Percentiles rank a stretch among this genome's conserved stretches.
These are phyloP conservation scores for Drosophila hamatofila DNA, from an alignment of 2,888 invertebrate genomes.

Conservation along the genomic window DNA sequence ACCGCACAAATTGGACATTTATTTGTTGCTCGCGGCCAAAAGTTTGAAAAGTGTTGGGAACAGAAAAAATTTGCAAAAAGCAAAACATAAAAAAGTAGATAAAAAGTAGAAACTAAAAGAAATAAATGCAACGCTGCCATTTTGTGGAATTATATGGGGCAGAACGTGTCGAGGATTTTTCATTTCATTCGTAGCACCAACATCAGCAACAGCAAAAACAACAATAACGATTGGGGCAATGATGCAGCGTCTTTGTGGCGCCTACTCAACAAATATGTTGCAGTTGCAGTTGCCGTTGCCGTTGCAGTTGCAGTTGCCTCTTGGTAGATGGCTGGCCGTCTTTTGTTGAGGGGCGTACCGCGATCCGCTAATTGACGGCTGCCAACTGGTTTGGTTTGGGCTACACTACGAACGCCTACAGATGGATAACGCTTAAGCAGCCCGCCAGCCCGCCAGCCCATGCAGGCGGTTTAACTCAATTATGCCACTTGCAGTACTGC, in stretches of 20 bases:
- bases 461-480: constrained; percentile 62
- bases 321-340: constrained; percentile 12
- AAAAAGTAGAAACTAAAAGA: constrained; percentile 16
- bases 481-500: constrained; percentile 76
- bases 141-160: constrained; percentile 65
- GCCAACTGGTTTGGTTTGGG: constrained; percentile 65
- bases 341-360: constrained; percentile 64
- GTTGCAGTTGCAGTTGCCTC: no score
- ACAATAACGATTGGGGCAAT: constrained; percentile 52
- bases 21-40: constrained; percentile 71
- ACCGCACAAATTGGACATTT: constrained; percentile 82
- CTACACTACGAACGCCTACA: constrained; percentile 62
- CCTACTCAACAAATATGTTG: constrained; percentile 60
- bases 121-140: constrained; percentile 43
- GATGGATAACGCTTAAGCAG: constrained; percentile 71
- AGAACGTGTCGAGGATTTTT: constrained; percentile 75
- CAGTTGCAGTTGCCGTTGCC: constrained; percentile 24
- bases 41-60: constrained; percentile 56
- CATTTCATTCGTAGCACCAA: constrained; percentile 50
- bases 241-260: constrained; percentile 73
- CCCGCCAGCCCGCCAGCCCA: constrained; percentile 16
- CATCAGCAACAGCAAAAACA: constrained; percentile 17
- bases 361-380: constrained; percentile 80
- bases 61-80: constrained; percentile 20
- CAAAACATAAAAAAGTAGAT: not conserved